Evolutionary conservation across 2,797 vertebrate genomes (phyloP), one percentile per base, ranked within the genome.

Genomic region (Chelmon rostratus): DNA sequence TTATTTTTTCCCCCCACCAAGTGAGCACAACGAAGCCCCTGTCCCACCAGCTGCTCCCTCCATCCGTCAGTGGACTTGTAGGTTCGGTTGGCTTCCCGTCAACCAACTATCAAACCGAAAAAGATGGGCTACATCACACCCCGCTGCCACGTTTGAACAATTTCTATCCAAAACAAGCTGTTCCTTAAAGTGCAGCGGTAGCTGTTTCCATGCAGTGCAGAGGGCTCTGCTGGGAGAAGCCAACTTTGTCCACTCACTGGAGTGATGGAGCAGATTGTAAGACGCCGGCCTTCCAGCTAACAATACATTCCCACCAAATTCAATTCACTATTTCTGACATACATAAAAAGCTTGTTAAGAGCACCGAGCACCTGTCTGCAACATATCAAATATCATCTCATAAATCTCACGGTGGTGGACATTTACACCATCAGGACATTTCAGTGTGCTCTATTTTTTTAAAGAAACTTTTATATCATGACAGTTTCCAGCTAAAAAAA

Each of bases 41-140:
- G 68, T 79, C 61, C 78, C 53, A 77, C 76, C 90, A 89, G 70
- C 81, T 89, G 84, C 86, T 90, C 73, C 40, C 71, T 85, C 71
- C 68, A 56, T 88, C 84, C 64, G n/a, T 81, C 86, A 89, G 70
- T 85, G 61, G 66, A 63, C 52, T 69, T 25, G 38, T 12, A 42
- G 25, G 61, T 71, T 64, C 15, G 28, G 21, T 25, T 71, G 67
- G 47, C 65, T 72, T 79, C 75, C 52, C 23, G 53, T 50, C 49
- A 65, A 53, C 54, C 66, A 71, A 49, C 23, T 53, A 19, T 46
- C 38, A 61, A 23, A 68, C 66, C 37, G 6, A 50, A n/a, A 85
- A 67, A 61, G 15, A 67, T n/a, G 50, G 49, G 28, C 57, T 3
- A 11, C n/a, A 71, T 71, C 37, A n/a, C 46, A 42, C 31, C 46